phyloP scores from a whole-genome alignment of 2,888 invertebrate species.

The Vesta saturnalis region DNA sequence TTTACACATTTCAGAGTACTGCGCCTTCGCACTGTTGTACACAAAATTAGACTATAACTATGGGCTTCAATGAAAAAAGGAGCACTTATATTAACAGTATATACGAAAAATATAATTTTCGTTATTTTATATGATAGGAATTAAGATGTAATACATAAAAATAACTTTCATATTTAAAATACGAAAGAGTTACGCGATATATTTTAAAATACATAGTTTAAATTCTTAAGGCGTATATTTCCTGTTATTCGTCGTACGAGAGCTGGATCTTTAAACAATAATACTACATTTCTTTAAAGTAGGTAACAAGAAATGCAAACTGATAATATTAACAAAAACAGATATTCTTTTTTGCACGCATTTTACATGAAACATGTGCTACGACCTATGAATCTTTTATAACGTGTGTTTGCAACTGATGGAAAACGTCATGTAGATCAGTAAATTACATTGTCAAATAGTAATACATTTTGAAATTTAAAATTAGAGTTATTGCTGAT shows the following conservation, averaged over 20 bases:
- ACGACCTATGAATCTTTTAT: background rate
- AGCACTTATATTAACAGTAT: too few species aligned
- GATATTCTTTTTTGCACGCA: background rate
- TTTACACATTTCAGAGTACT: too few species aligned
- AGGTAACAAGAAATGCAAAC: background rate
- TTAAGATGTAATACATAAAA: background rate
- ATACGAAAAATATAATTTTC: too few species aligned
- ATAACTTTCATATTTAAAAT: slow-evolving; percentile 11
- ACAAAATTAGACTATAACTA: too few species aligned
- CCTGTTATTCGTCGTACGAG: slow-evolving; percentile 17
- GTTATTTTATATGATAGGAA: too few species aligned
- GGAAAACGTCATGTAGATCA: too few species aligned
- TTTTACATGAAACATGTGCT: too few species aligned
- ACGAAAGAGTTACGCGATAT: background rate
- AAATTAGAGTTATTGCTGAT: too few species aligned
- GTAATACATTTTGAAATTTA: too few species aligned
- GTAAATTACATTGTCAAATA: too few species aligned
- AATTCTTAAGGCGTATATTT: slow-evolving; percentile 19
- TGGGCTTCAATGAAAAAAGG: too few species aligned
- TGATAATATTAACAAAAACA: background rate
- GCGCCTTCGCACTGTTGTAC: too few species aligned
- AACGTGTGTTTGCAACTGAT: background rate
- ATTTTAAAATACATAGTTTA: slow-evolving; percentile 15
- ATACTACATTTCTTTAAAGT: background rate
- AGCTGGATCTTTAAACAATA: slow-evolving; percentile 21